Base-by-base conservation (phyloP, 2,888 invertebrate species). In the Sinopyrophorus schimmeli region DNA sequence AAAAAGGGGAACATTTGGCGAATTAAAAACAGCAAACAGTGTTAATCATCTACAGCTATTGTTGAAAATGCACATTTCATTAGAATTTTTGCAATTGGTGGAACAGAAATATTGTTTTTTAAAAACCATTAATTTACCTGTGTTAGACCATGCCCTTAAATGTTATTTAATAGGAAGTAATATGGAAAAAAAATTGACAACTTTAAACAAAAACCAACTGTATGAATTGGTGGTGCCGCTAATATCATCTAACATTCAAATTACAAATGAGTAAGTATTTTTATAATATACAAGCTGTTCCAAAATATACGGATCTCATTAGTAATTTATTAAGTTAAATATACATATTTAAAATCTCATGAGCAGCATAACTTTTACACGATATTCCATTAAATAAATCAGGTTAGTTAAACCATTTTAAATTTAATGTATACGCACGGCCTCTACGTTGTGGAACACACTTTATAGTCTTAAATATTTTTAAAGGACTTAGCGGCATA, bases 21-120 rank as follows among this genome's bases (percentile, higher is more conserved):
- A 23, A 11, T 15, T 41, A 11, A 35, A 47, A 11, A 14, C 30
- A 12, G 3, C n/a, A 5, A 17, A 30, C 5, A 14, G 40, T 16
- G n/a, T 6, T 7, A 3, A 9, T 12, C 40, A 47, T 9, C 10
- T 34, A 11, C 20, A 18, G 7, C 34, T 34, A 10, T 28, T 50
- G 11, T 10, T 23, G 2, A 26, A 20, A 17, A 20, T 38, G 1
- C 47, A 52, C 12, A 35, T 31, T 4, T 10, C 30, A 6, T 3
- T 52, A 15, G 52, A 52, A 17, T 42, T 47, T 38, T 23, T 52
- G n/a, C 34, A 15, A 4, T 40, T 52, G n/a, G 28, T 43, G 15
- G 41, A 41, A 31, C 26, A 42, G 11, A 32, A 27, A 6, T 23
- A 24, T 12, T 16, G 10, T 10, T 47, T 47, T 34, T 37, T 31